Base-by-base conservation (phyloP, 2,797 vertebrate genomes). In the Pipistrellus kuhlii region DNA sequence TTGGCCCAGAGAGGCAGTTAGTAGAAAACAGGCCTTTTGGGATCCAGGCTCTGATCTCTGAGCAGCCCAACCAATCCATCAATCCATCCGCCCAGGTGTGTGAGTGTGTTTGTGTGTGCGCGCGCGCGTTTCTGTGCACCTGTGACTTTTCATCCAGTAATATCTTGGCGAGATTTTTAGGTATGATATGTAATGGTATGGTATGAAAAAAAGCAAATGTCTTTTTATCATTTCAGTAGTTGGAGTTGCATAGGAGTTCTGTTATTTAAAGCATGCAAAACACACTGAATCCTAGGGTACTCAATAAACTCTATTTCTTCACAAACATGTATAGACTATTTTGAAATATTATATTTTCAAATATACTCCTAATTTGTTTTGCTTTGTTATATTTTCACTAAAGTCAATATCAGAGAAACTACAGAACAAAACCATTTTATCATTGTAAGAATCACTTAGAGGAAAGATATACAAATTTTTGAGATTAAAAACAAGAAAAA, bases 271-370 rank as follows among this genome's bases (percentile, higher is more conserved):
- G 77, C n/a, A 38, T 38, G 76, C 44, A 3, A 15, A 90, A 84
- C 35, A 3, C 32, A 71, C 17, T 30, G 51, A 84, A 11, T 71
- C 12, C 44, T 17, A 8, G 20, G 12, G 1, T 48, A 51, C 10
- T 32, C 38, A 85, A 72, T 72, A 94, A 88, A 51, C 9, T 62
- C 15, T 59, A 75, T 44, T 78, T 13, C 12, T 57, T 85, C 21
- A 57, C n/a, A 92, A 48, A 72, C 72, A 48, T 15, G 25, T 84
- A 57, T 0, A 27, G 35, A n/a, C 46, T 35, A 18, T 38, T 57
- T 91, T 92, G 41, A 85, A 90, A 76, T 88, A 38, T 11, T 92
- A 8, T n/a, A 18, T 66, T 85, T 88, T 69, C 55, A 85, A 88
- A 72, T 59, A 78, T 14, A 57, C 14, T 21, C 11, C 64, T 59